Base-by-base conservation (phyloP, 2,113 vertebrate genomes). In the Toxostoma redivivum region DNA sequence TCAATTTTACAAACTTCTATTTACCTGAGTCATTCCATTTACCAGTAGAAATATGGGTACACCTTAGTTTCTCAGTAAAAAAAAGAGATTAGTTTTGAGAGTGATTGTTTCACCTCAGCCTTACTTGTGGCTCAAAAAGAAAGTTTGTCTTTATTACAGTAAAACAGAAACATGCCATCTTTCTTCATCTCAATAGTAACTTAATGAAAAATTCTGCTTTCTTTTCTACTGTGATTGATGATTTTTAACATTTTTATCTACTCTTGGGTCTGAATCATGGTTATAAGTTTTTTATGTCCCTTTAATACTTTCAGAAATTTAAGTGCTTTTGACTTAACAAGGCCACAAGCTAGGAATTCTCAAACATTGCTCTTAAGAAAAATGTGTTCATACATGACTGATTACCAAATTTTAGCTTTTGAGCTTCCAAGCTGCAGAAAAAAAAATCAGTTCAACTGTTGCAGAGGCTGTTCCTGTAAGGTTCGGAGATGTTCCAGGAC, bases 251-350 rank as follows among this genome's bases (percentile, higher is more conserved):
- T 92, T 82, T 90, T 88, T 88, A 86, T 83, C 88, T 96, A 37
- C 50, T 90, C 65, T 31, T 80, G 54, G 60, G 60, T 51, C 67
- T 94, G 62, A 87, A 88, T 73, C 6, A 18, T 44, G 44, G 67
- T 47, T 92, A 42, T 48, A 85, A 83, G 20, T 54, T 94, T 92
- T 92, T 90, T 77, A 92, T 1, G 4, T 25, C 40, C 28, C 50
- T 93, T 82, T 87, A 92, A 66, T 66, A 69, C 35, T 88, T 93
- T 64, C 56, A 88, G 40, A 71, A 97, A 92, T 48, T 4, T 80
- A 92, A 90, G 20, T 88, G 67, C 27, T 83, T 95, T 88, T 95
- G 94, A 94, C 76, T 83, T 90, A 95, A 92, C 70, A 88, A 92
- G 94, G 90, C 78, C 87, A 93, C 0, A 4, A 81, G 72, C 28